Evolutionary conservation across 2,113 vertebrate genomes (phyloP), one percentile per base, ranked within the genome.

Genomic region (Balaeniceps rex): DNA sequence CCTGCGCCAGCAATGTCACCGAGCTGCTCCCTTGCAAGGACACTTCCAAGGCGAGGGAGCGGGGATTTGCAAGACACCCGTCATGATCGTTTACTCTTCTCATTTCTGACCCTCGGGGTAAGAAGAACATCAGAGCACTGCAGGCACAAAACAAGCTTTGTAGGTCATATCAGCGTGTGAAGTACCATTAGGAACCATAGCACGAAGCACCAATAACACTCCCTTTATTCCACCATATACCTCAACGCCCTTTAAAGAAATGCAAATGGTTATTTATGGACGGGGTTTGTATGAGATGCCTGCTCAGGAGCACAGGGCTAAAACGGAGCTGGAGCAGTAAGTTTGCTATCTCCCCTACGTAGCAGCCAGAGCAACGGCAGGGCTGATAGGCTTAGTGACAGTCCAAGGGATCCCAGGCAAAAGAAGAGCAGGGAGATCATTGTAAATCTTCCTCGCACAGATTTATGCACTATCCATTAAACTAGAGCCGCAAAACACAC

Each of bases 201-300:
- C 89, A 95, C 21, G 1, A 55, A 89, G 81, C 74, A 12, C 74
- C 70, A 91, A 86, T 94, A 93, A 85, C 44, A 24, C 70, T 87
- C 46, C 77, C 49, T 93, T 95, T 95, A 86, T 95, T 88, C 87
- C 60, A 40, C 78, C 36, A 2, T 70, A 74, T n/a, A 94, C 93
- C 90, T 96, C 96, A 95, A 85, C 4, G 4, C 63, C 82, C 89
- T 95, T 93, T 87, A 90, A 96, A 94, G 83, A 86, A 85, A 83
- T 34, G 90, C 77, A 88, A 93, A 93, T 92, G 49, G 11, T 3
- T 88, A 60, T 86, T 86, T 96, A 63, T 38, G 79, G 88, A 75
- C 0, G 0, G 69, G 79, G 82, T 77, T 83, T 60, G 60, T 78
- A 47, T 0, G 1, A 90, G 85, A 66, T 0, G 2, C 28, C 55